Evolutionary conservation across 2,113 vertebrate species (phyloP), one percentile per base, ranked within the genome.

Genomic region (Lipotes vexillifer): DNA sequence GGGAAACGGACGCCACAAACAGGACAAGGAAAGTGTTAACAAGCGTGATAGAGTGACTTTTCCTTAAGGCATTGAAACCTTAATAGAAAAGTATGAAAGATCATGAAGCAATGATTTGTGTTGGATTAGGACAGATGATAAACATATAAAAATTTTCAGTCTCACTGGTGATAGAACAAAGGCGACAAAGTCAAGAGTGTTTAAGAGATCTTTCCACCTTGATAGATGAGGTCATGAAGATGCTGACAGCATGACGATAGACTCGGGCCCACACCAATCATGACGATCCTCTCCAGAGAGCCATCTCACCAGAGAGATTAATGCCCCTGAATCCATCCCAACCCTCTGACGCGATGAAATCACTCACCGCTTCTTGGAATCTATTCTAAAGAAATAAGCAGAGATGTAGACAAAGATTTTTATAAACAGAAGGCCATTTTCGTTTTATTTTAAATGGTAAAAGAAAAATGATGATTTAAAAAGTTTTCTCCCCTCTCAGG

Each of bases 391-490:
- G 89, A 96, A 96, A 75, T 81, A 46, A 80, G 33, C 90, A 61
- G 84, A 97, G 87, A 89, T 68, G 65, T 59, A 59, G 93, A 69
- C 93, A 72, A 55, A 96, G 96, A 46, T 75, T 92, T 89, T 83
- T 91, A 92, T 65, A 90, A 92, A 80, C 57, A 92, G 87, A 96
- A 95, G n/a, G 80, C 95, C 96, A 61, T 78, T 97, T 93, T 91
- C 59, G 0, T 95, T 96, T 89, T 78, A 96, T 97, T 97, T 95
- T 94, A 89, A 94, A 84, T 66, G 44, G 66, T 83, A 57, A 80
- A 49, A 96, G 61, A 96, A 90, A 96, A 84, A 80, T 82, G 83
- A 93, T 88, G 95, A 97, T 97, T 98, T 97, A 93, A 68, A 94
- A 93, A 27, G 75, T 74, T 88, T 90, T 88, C 88, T 36, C 44